Evolutionary conservation across 2,888 invertebrate species (phyloP), one percentile per base, ranked within the genome.

Genomic region (Drosophila helvetica): DNA sequence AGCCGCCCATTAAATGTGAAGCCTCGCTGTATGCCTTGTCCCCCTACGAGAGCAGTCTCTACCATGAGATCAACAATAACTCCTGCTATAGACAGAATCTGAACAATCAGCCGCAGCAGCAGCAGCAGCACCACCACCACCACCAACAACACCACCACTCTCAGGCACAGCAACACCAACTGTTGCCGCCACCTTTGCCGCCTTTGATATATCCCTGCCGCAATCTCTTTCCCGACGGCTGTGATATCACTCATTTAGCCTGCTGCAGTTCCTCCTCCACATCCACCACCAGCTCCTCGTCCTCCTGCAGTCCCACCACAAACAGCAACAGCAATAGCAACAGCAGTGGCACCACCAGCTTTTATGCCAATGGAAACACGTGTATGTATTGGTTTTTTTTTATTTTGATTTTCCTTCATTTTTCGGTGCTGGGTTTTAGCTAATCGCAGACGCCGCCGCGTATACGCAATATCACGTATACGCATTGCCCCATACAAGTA

Each of bases 161-260:
- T 15, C 57, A 51, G 15, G 53, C 43, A 25, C 53, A 51, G 3
- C 61, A 53, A 27, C 75, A 62, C 6, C 50, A 51, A 45, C 46
- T 52, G 4, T 38, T 70, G 47, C 62, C 57, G 53, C 64, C 45
- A 33, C 75, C 74, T 10, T 63, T 74, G 56, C 73, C 71, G 46
- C 81, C 77, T n/a, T 59, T 89, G 33, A 89, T 90, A 30, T 90
- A 90, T 84, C 90, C 90, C 52, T 90, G 90, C 57, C 90, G 90
- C 33, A 90, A 90, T 78, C 78, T 90, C 15, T 90, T 90, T 74
- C 90, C 90, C 46, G 90, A 89, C 68, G 90, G 90, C 58, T 90
- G 90, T 76, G 90, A 90, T 71, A 89, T 90, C 52, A 82, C 83
- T 45, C 88, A 90, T 62, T 73, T 84, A 50, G 63, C 77, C 57